phyloP scores from a whole-genome alignment of 2,113 vertebrate species.

The Myiagra hebetior region DNA sequence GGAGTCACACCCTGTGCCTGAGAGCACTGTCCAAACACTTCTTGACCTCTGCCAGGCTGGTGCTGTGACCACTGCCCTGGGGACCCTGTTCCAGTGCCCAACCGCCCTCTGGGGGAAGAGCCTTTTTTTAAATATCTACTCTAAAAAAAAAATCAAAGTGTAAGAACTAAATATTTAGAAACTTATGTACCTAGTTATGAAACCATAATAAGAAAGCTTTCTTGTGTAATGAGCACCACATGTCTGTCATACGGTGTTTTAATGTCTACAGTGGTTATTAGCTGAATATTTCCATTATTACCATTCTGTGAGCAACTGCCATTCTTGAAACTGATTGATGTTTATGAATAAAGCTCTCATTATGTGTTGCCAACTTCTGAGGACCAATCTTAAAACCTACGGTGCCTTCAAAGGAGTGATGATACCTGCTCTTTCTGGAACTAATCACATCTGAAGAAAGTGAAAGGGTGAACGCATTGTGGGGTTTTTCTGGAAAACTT shows the following conservation, averaged over 20 bases:
- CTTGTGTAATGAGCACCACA: conserved; percentile 20
- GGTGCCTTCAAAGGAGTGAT: conserved; percentile 64
- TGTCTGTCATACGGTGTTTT: conserved; percentile 50
- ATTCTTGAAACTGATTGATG: conserved; percentile 73
- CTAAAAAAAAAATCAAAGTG: background rate
- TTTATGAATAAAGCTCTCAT: conserved; percentile 71
- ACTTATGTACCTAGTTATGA: conserved; percentile 42
- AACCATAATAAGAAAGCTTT: conserved; percentile 50
- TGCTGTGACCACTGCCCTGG: background rate
- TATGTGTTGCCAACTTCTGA: conserved; percentile 68
- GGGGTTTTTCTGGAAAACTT: conserved; percentile 21
- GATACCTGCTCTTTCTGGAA: conserved; percentile 70
- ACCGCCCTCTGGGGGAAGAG: fast-evolving
- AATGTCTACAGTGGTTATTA: conserved; percentile 54
- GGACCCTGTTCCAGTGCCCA: background rate
- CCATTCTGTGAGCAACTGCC: conserved; percentile 57
- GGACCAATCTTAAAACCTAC: conserved; percentile 52
- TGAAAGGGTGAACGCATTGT: conserved; percentile 61
- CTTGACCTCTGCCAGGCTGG: background rate
- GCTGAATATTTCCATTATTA: conserved; percentile 65
- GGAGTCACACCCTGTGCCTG: too few species aligned
- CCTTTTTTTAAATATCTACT: background rate
- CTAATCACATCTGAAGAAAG: conserved; percentile 68
- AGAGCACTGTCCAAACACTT: background rate
- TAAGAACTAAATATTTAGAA: conserved; percentile 67